Conservation (phyloP, 1,140 invertebrate genomes). For the Drosophila funebris region DNA sequence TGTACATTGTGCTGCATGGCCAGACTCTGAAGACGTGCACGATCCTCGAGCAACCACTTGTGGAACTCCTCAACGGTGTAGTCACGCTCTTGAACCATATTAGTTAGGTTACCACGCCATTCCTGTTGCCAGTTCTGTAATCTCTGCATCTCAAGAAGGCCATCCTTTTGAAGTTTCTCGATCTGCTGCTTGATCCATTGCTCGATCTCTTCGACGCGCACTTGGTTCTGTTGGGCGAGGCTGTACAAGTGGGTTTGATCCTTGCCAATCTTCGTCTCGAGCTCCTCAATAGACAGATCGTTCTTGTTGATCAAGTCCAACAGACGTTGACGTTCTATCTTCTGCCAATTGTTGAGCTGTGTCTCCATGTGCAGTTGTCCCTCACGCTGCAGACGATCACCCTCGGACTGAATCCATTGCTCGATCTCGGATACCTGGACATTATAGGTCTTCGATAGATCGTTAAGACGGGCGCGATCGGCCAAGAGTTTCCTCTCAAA, state of each 20-base stretch:
- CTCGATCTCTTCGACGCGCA: constrained; percentile 79
- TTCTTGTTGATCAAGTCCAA: constrained; percentile 72
- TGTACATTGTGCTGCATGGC: constrained; percentile 82
- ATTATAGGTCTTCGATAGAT: constrained; percentile 71
- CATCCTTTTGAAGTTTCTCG: constrained; percentile 63
- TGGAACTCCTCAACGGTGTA: constrained; percentile 81
- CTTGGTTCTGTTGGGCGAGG: constrained; percentile 76
- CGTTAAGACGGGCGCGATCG: constrained; percentile 62
- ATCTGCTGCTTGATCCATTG: constrained; percentile 80
- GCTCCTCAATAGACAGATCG: constrained; percentile 72
- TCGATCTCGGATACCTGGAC: constrained; percentile 75
- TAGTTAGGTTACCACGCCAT: constrained; percentile 79
- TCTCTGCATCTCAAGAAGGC: constrained; percentile 74
- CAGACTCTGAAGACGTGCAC: constrained; percentile 61
- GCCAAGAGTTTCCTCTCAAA: constrained; percentile 68
- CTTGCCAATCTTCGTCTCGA: constrained; percentile 62
- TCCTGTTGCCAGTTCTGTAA: constrained; percentile 75
- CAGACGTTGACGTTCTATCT: constrained; percentile 72
- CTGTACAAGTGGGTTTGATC: constrained; percentile 76
- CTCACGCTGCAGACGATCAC: constrained; percentile 71
- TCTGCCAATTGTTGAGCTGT: constrained; percentile 78
- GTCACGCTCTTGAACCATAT: constrained; percentile 79
- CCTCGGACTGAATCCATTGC: constrained; percentile 75
- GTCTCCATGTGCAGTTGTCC: constrained; percentile 69
- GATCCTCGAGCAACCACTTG: constrained; percentile 78